Evolutionary conservation across 2,113 vertebrate species (phyloP), one percentile per base, ranked within the genome.

Genomic region (Galbula dea): DNA sequence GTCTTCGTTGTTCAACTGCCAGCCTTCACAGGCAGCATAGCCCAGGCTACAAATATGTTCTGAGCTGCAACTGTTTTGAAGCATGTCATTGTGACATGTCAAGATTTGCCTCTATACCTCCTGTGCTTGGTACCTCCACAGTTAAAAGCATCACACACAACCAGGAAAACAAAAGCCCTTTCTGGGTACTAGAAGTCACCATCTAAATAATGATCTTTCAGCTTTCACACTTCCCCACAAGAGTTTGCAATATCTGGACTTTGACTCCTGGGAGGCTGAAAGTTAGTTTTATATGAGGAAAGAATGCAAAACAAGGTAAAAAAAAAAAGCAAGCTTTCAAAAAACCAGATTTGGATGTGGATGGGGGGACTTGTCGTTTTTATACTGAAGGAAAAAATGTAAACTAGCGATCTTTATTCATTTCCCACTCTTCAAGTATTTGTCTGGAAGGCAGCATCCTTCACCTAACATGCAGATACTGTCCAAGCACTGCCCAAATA

Each of bases 81-180:
- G 62, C 32, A 30, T 2, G 0, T 16, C 23, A 34, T 20, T 10
- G 2, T 34, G 58, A 84, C 1, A 2, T 34, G 48, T 21, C 66
- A 57, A 49, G 69, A 62, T 84, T 49, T 86, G 73, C 49, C 76
- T 65, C 65, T 63, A 46, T 57, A 79, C 27, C 69, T 88, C 34
- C 76, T 81, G 67, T 10, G 12, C 29, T 69, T 45, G 72, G 65
- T 27, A 80, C 5, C 17, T 71, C 46, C 51, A 15, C 0, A 15
- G 32, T 21, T 71, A 54, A 37, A n/a, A 72, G 48, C 11, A 18
- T 63, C 37, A 27, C 2, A 69, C 5, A 7, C 26, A 55, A 65
- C 30, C 65, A 71, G 59, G n/a, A 74, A 90, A 92, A 43, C 32
- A 74, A 87, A 76, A 86, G 37, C 12, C 37, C 48, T 80, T 74